Conservation (phyloP, 2,888 invertebrate genomes). For the Elmis aenea region DNA sequence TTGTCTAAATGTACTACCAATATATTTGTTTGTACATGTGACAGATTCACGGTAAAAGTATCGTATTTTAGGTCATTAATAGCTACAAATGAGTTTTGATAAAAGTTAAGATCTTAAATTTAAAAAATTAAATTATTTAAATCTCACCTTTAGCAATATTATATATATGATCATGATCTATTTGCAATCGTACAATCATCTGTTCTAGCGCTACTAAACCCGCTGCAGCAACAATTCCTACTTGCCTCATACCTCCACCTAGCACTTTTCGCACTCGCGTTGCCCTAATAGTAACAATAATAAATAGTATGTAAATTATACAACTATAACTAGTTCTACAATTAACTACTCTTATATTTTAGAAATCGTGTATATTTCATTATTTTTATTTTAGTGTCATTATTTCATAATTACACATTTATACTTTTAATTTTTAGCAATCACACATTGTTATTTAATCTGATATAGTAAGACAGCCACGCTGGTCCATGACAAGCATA, state of each 20-base stretch:
- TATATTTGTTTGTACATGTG: constrained; percentile 68
- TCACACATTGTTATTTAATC: no score
- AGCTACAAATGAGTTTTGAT: constrained; percentile 45
- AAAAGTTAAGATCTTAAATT: constrained; percentile 5
- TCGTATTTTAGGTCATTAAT: constrained; percentile 58
- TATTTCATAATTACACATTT: no score
- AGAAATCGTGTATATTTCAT: no score
- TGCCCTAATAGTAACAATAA: no score
- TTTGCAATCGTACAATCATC: constrained; percentile 61
- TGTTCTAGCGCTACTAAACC: constrained; percentile 81
- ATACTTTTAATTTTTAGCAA: no score
- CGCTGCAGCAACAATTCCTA: constrained; percentile 85
- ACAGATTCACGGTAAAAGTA: constrained; percentile 58
- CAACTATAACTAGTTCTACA: not conserved
- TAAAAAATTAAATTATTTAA: constrained; percentile 2
- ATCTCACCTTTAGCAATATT: constrained; percentile 62
- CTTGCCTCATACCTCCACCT: constrained; percentile 93
- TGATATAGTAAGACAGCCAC: no score
- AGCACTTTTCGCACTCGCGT: constrained; percentile 76
- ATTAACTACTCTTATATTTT: no score
- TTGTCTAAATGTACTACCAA: constrained; percentile 58
- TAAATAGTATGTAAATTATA: constrained; percentile 45
- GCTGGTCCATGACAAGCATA: no score
- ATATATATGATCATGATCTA: constrained; percentile 70
- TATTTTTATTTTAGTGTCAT: no score